Conservation (phyloP, 2,888 invertebrate genomes). For the Boloria selene region DNA sequence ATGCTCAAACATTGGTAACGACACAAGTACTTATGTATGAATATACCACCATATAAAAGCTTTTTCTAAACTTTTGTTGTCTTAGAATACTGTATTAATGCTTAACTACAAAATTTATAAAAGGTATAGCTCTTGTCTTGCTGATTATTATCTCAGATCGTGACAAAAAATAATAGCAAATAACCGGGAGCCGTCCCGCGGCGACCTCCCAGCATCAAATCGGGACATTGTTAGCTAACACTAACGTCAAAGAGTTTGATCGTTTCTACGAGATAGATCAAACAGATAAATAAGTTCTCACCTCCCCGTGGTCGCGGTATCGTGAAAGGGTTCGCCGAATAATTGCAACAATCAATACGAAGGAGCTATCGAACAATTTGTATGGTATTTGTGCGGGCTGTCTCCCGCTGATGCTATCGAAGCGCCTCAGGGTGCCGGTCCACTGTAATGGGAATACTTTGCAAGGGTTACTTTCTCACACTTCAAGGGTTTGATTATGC, state of each 20-base stretch:
- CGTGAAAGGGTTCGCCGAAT: constrained; percentile 79
- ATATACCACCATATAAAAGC: constrained; percentile 45
- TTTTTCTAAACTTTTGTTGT: constrained; percentile 10
- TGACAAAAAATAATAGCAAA: constrained; percentile 71
- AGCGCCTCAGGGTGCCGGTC: constrained; percentile 67
- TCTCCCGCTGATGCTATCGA: constrained; percentile 78
- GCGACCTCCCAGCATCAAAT: constrained; percentile 61
- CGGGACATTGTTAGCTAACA: constrained; percentile 68
- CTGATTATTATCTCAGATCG: constrained; percentile 62
- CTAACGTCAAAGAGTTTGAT: constrained; percentile 75
- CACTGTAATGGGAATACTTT: constrained; percentile 66
- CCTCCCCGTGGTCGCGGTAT: constrained; percentile 73
- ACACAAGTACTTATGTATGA: constrained; percentile 38
- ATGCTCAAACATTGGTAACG: constrained; percentile 28
- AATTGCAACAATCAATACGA: constrained; percentile 81
- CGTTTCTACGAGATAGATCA: constrained; percentile 58
- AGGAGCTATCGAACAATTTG: constrained; percentile 81
- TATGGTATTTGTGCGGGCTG: constrained; percentile 82
- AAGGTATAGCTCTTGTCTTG: constrained; percentile 58
- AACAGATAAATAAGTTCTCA: constrained; percentile 79
- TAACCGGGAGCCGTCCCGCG: constrained; percentile 56
- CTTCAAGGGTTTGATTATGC: constrained; percentile 58
- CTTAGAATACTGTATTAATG: constrained; percentile 8
- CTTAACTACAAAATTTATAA: constrained; percentile 22
- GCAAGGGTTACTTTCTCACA: constrained; percentile 74